Percentiles rank a stretch among this genome's conserved stretches.
phyloP scores from a whole-genome alignment of 30 jellyfish, hydroid and myxozoan genomes.

The Turritopsis rubra region DNA sequence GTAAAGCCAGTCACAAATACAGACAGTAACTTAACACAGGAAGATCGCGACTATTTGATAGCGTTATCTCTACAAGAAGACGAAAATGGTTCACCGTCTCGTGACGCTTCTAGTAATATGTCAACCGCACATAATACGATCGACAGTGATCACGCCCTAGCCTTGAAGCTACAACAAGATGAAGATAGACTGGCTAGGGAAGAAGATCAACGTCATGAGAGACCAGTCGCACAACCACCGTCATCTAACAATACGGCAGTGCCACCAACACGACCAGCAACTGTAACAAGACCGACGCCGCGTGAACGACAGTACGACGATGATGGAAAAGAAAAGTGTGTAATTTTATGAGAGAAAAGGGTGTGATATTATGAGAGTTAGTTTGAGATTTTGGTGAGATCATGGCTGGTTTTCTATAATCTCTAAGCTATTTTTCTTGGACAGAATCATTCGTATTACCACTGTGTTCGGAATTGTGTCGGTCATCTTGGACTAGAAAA shows the following conservation, averaged over 20 bases:
- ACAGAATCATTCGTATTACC: too few species aligned
- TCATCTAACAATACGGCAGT: background rate
- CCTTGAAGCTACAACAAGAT: slow-evolving; percentile 66
- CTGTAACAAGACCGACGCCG: background rate
- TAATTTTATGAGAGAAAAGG: background rate
- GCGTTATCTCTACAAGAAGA: slow-evolving; percentile 69
- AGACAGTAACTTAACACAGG: slow-evolving; percentile 19
- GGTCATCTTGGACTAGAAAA: too few species aligned
- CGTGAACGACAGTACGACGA: background rate
- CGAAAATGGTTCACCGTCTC: slow-evolving; percentile 40
- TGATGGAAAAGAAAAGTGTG: background rate
- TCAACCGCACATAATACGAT: slow-evolving; percentile 43
- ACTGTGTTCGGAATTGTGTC: too few species aligned
- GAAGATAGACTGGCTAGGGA: slow-evolving; percentile 39
- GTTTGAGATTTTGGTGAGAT: too few species aligned
- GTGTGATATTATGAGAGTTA: too few species aligned
- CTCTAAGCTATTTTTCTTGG: too few species aligned
- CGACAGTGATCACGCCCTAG: slow-evolving; percentile 76
- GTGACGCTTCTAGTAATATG: background rate
- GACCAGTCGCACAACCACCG: slow-evolving; percentile 13
- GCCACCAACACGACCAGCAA: too few species aligned
- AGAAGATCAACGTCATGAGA: slow-evolving; percentile 50
- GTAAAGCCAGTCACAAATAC: background rate
- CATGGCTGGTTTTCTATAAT: too few species aligned
- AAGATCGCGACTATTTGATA: slow-evolving; percentile 57